Conservation (phyloP, 1,140 invertebrate genomes). For the Chlorops oryzae region DNA sequence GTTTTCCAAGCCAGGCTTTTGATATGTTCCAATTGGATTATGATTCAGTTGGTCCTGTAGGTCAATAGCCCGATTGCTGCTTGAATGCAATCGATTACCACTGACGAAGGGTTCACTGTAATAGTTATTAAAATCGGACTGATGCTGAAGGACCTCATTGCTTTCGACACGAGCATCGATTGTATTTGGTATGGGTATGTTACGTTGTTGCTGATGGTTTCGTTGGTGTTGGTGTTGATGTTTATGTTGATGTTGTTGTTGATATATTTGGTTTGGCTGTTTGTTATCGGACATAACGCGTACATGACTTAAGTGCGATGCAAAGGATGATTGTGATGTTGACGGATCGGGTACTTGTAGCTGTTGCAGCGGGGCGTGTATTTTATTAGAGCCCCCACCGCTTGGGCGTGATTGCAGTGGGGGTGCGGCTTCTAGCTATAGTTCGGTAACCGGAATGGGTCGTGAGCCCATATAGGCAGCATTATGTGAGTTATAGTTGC, state of each 20-base stretch:
- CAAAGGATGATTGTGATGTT: constrained; percentile 30
- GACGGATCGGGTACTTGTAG: constrained; percentile 35
- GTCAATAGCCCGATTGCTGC: constrained; percentile 21
- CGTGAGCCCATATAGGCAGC: constrained; percentile 53
- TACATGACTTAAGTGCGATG: constrained; percentile 45
- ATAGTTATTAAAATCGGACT: too few species aligned
- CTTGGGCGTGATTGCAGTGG: constrained; percentile 45
- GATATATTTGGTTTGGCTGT: neutral
- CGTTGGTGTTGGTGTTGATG: constrained; percentile 7
- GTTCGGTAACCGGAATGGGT: constrained; percentile 81
- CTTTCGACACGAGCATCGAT: too few species aligned
- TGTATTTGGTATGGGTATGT: constrained; percentile 36
- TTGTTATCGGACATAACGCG: constrained; percentile 44
- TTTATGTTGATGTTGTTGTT: neutral
- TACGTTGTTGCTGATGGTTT: constrained; percentile 33
- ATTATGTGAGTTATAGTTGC: constrained; percentile 23
- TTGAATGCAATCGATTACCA: constrained; percentile 9
- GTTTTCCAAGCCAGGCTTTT: constrained; percentile 26
- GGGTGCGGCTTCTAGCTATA: constrained; percentile 73
- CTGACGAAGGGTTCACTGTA: constrained; percentile 43
- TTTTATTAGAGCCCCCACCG: constrained; percentile 27
- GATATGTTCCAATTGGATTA: constrained; percentile 30
- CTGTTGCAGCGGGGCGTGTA: constrained; percentile 31
- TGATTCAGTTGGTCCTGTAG: constrained; percentile 46
- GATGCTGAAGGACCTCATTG: too few species aligned